Evolutionary conservation across 2,113 vertebrate genomes (phyloP), one percentile per base, ranked within the genome.

Genomic region (Carassius gibelio): DNA sequence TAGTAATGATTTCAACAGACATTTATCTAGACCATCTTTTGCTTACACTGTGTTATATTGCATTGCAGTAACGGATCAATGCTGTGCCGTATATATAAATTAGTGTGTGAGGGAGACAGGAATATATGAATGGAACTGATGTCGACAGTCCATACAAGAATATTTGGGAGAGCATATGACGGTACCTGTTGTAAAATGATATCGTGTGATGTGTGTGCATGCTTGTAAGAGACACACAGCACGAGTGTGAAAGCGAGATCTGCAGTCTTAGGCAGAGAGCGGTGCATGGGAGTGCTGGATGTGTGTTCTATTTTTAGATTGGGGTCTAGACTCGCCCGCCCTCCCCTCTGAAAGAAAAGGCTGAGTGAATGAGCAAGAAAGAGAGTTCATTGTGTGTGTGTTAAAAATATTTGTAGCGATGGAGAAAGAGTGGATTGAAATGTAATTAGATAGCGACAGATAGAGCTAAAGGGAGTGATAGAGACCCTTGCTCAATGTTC

Each of bases 291-390:
- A 42, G 45, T 15, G 21, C 80, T 61, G 36, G 69, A 61, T 84
- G 76, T 87, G 72, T 50, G 52, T 75, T 84, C 88, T 88, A 88
- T 88, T 84, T 88, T 82, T 88, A 88, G 85, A 84, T 48, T 34
- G 45, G 78, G 72, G 78, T 84, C 78, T 82, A 88, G 82, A 84
- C 82, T 82, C 88, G 75, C 77, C 85, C 82, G 34, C 77, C 85
- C 87, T 75, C 57, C 81, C 71, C 68, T 72, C 42, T 6, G 66
- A 66, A 84, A 52, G 50, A 72, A 80, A 62, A 88, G 75, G 59
- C 74, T 30, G 77, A 84, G 71, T 88, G 82, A 84, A 82, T 86
- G 77, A 57, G 64, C 26, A 30, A 75, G 66, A 57, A 83, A 83
- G 79, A 77, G 30, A 81, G 74, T 78, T 59, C 55, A 75, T 75